Evolutionary conservation across 1,140 invertebrate species (phyloP).

Genomic region (Drosophila simulans): DNA sequence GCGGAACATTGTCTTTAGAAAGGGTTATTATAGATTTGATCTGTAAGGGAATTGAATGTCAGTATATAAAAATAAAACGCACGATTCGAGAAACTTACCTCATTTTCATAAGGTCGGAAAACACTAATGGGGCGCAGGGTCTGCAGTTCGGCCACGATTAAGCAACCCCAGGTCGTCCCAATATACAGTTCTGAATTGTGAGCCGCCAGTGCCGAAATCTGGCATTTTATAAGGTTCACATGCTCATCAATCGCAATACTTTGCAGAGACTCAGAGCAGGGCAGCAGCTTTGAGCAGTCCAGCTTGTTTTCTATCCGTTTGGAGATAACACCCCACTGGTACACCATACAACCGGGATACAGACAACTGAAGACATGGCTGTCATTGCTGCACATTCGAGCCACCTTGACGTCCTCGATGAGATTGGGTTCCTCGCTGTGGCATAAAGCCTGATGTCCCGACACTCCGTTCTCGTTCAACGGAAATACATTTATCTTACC

Average conservation of each 20-base stretch:
- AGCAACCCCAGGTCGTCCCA: slow-evolving; percentile 96
- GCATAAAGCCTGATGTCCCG: slow-evolving; percentile 85
- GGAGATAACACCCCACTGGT: slow-evolving; percentile 91
- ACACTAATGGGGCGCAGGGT: slow-evolving; percentile 94
- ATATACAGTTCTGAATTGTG: slow-evolving; percentile 91
- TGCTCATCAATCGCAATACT: slow-evolving; percentile 96
- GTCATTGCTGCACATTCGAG: slow-evolving; percentile 87
- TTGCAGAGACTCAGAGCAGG: slow-evolving; percentile 95
- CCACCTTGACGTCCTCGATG: slow-evolving; percentile 86
- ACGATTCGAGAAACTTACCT: slow-evolving; percentile 85
- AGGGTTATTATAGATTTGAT: slow-evolving; percentile 84
- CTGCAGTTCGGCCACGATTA: slow-evolving; percentile 93
- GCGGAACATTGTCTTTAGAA: slow-evolving; percentile 82
- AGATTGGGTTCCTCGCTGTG: slow-evolving; percentile 81
- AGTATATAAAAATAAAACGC: background rate
- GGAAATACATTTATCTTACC: slow-evolving; percentile 90
- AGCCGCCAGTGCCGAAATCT: slow-evolving; percentile 92
- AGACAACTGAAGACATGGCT: slow-evolving; percentile 91
- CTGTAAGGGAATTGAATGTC: slow-evolving; percentile 61
- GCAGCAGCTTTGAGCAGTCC: slow-evolving; percentile 96
- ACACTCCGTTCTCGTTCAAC: slow-evolving; percentile 86
- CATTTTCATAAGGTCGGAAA: slow-evolving; percentile 95
- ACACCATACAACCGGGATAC: slow-evolving; percentile 92
- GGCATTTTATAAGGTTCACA: slow-evolving; percentile 91
- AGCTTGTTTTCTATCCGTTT: slow-evolving; percentile 91